Conservation (phyloP, 2,113 vertebrate genomes). For the Planiliza haematocheilus region DNA sequence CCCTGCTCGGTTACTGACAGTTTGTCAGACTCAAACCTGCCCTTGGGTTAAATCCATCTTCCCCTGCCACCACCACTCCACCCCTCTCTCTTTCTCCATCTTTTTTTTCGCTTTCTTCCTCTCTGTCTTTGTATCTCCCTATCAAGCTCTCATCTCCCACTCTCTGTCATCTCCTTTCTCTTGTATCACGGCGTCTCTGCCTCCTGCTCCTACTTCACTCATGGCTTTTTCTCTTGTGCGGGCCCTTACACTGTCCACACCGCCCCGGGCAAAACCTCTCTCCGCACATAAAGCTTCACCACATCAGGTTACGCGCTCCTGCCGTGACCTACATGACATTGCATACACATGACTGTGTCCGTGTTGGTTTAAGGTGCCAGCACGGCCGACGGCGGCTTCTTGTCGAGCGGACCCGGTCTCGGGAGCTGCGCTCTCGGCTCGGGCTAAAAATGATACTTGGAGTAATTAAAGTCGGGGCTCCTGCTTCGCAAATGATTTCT, state of each 20-base stretch:
- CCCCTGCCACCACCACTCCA: constrained; percentile 29
- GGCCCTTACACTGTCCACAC: constrained; percentile 25
- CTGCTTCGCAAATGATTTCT: constrained; percentile 53
- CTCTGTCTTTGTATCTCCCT: constrained; percentile 33
- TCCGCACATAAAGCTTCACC: constrained; percentile 25
- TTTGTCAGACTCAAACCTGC: constrained; percentile 71
- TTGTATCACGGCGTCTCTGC: constrained; percentile 31
- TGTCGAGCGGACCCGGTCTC: not conserved
- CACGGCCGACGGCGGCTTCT: not conserved
- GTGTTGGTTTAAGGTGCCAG: constrained; percentile 36
- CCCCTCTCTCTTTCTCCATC: constrained; percentile 28
- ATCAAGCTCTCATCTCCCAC: constrained; percentile 50
- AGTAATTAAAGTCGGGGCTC: constrained; percentile 69
- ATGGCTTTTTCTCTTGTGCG: constrained; percentile 33
- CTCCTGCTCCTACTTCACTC: not conserved
- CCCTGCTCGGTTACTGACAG: constrained; percentile 69
- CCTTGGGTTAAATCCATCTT: constrained; percentile 72
- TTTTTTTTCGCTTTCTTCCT: constrained; percentile 6
- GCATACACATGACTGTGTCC: not conserved
- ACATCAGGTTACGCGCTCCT: constrained; percentile 48
- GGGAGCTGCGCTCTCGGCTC: constrained; percentile 10
- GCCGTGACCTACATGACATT: constrained; percentile 47
- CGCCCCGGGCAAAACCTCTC: constrained; percentile 40
- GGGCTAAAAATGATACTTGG: constrained; percentile 43
- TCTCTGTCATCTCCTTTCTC: constrained; percentile 49